Percentiles rank a stretch among this genome's conserved stretches.
These are phyloP conservation scores for Drosophila prostipennis DNA, from an alignment of 2,888 invertebrate genomes.

Conservation along the genomic window DNA sequence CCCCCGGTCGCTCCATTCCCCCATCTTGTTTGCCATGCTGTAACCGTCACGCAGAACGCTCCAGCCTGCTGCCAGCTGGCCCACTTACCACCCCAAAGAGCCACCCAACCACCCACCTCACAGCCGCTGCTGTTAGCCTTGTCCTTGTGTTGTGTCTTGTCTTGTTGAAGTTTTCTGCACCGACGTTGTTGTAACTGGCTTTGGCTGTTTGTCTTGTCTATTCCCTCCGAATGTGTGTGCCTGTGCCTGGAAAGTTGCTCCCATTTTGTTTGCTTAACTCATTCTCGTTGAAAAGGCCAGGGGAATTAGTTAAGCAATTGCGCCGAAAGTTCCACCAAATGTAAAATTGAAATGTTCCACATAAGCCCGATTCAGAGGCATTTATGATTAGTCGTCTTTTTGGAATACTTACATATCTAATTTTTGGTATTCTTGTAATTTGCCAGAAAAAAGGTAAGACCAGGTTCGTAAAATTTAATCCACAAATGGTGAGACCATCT, in stretches of 20 bases:
- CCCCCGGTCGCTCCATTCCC: neutral
- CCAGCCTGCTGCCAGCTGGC: slow-evolving; percentile 63
- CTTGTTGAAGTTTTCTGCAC: slow-evolving; percentile 58
- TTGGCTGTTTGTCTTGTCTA: slow-evolving; percentile 59
- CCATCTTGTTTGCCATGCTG: slow-evolving; percentile 74
- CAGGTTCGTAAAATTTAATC: no score
- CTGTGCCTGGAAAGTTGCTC: slow-evolving; percentile 56
- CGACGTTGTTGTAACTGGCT: slow-evolving; percentile 25
- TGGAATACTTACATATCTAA: neutral
- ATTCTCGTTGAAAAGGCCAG: slow-evolving; percentile 43
- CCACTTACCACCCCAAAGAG: neutral
- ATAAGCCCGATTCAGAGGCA: slow-evolving; percentile 1
- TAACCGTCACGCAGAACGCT: slow-evolving; percentile 72
- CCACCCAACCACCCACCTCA: slow-evolving; percentile 24
- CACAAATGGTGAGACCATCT: no score
- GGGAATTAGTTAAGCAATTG: slow-evolving; percentile 59
- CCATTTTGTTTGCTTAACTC: slow-evolving; percentile 52
- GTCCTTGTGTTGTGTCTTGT: slow-evolving; percentile 73
- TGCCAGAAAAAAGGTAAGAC: no score
- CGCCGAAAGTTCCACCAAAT: slow-evolving; percentile 52
- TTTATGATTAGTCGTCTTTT: slow-evolving; percentile 4
- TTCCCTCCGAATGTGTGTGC: slow-evolving; percentile 36
- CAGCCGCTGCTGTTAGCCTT: slow-evolving; percentile 51
- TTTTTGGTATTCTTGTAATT: no score
- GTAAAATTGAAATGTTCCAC: slow-evolving; percentile 31